phyloP scores from a whole-genome alignment of 2,113 vertebrate species.

The Australoheros scitulus region DNA sequence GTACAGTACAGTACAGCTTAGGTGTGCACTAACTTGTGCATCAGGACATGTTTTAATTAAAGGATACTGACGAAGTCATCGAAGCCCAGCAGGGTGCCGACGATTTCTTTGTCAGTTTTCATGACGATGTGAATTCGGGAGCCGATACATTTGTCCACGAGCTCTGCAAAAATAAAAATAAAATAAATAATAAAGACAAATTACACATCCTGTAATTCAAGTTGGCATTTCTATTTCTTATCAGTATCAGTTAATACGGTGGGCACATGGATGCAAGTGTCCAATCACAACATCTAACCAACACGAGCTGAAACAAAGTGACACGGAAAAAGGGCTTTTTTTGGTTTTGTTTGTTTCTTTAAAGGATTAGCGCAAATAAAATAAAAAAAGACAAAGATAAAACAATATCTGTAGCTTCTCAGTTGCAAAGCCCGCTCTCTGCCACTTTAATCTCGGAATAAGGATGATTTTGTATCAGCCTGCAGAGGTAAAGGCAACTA shows the following conservation, averaged over 20 bases:
- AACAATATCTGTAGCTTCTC: not conserved
- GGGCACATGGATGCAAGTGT: not conserved
- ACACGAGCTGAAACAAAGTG: too few relatives aligned
- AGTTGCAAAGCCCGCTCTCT: not conserved
- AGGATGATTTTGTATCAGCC: not conserved
- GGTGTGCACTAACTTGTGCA: not conserved
- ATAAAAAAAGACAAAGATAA: too few relatives aligned
- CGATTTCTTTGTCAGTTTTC: constrained; percentile 92
- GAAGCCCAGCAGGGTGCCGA: constrained; percentile 89
- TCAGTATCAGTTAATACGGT: rapidly evolving
- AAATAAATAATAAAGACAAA: not conserved
- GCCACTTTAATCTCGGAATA: too few relatives aligned
- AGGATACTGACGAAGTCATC: constrained; percentile 99
- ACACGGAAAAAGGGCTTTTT: too few relatives aligned
- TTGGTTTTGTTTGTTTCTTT: too few relatives aligned
- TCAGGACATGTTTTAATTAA: constrained; percentile 14
- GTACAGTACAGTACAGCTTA: not conserved
- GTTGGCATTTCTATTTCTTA: not conserved
- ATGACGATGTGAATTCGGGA: constrained; percentile 91
- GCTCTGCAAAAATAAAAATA: constrained; percentile 73
- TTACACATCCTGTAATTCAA: not conserved
- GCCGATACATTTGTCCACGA: constrained; percentile 92
- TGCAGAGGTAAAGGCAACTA: not conserved
- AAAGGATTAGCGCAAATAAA: too few relatives aligned
- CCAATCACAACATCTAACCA: too few relatives aligned